Evolutionary conservation across 2,888 invertebrate species (phyloP), one percentile per base, ranked within the genome.

Genomic region (Alloscopus bannaensis): DNA sequence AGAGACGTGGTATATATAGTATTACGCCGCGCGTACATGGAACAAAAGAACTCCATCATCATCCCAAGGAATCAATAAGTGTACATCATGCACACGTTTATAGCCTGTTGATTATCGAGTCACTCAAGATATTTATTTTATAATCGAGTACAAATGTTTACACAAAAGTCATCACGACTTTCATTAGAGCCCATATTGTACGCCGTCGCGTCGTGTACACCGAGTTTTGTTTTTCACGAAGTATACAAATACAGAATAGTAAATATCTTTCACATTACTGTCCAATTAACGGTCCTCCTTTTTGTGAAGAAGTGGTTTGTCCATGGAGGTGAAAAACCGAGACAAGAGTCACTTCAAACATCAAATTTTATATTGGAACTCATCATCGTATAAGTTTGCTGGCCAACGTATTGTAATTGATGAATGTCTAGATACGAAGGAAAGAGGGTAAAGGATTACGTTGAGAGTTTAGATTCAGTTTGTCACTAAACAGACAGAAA

Each of bases 251-350:
- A 36, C 36, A 77, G 69, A 69, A 77, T 69, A 77, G 69, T 69
- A 77, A 69, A 77, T 77, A 77, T 77, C 68, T 59, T 69, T 64
- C 69, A 52, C 62, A 62, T 59, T 77, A 77, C 55, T 77, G 69
- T 77, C 62, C 64, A 76, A 76, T 76, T 76, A 76, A 60, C 75
- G 47, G 60, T 31, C 69, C 68, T 62, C 76, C 62, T 52, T 68
- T 36, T 20, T 18, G 4, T 24, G 22, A 45, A 24, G n/a, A 52
- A 52, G 36, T 69, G 26, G 50, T 69, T 69, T 55, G 69, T 55
- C 52, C 55, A 55, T 69, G 70, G 65, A 78, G 70, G 70, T 78
- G 78, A 78, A 78, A n/a, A 78, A 70, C 57, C 64, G 78, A 78
- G 78, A 78, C 78, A 78, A 78, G 70, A 71, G 70, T 69, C 77